Conservation (phyloP, 2,888 invertebrate species). For the Eupithecia abbreviata region DNA sequence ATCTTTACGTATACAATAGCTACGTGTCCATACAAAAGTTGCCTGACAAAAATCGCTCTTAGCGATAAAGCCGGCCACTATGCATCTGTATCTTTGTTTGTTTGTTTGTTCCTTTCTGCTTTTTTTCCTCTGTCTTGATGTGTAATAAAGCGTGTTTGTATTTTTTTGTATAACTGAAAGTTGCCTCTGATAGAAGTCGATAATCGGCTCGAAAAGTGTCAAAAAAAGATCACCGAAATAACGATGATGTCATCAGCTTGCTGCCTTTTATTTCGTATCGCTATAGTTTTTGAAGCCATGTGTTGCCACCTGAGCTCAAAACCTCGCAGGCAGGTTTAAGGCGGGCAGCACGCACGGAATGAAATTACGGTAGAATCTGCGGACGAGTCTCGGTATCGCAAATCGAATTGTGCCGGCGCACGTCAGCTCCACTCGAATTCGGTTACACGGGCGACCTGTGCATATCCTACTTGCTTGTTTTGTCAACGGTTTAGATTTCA, state of each 20-base stretch:
- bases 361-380: constrained; percentile 47
- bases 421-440: constrained; percentile 44
- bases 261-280: neutral
- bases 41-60: too few species aligned
- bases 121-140: too few species aligned
- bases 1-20: too few species aligned
- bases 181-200: neutral
- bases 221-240: neutral
- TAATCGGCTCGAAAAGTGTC: neutral
- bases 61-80: too few species aligned
- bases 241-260: neutral
- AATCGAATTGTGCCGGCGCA: constrained; percentile 52
- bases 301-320: constrained; percentile 19
- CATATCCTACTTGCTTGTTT: constrained; percentile 34
- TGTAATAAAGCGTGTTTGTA: too few species aligned
- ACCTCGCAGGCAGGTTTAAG: constrained; percentile 29
- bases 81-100: too few species aligned
- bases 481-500: constrained; percentile 18
- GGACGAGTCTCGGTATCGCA: constrained; percentile 44
- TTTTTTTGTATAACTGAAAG: too few species aligned
- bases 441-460: constrained; percentile 47
- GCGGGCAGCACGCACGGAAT: constrained; percentile 40
- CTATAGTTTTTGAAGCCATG: neutral
- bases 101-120: too few species aligned
- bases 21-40: too few species aligned